Evolutionary conservation across 1,140 invertebrate genomes (phyloP).

Genomic region (Aphelenchoides besseyi): DNA sequence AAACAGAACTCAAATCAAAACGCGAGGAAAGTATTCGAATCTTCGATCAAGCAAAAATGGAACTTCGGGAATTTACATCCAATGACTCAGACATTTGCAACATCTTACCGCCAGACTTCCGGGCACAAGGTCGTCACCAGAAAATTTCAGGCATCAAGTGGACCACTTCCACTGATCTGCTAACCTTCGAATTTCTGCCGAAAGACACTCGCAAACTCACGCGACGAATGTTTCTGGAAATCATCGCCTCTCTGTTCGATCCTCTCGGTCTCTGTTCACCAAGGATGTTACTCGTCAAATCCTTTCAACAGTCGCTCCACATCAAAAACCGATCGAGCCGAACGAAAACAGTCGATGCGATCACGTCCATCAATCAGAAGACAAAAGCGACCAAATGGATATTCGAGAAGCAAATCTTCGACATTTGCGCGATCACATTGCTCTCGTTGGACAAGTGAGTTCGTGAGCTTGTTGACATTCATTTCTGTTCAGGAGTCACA

Average conservation of each 20-base stretch:
- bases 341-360: not conserved
- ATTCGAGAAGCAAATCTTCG: slow-evolving; percentile 22
- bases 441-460: slow-evolving; percentile 16
- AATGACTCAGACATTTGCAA: not conserved
- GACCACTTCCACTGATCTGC: not conserved
- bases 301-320: slow-evolving; percentile 21
- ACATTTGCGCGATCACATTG: slow-evolving; percentile 24
- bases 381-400: slow-evolving; percentile 55
- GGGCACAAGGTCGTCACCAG: not conserved
- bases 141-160: slow-evolving; percentile 24
- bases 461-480: not conserved
- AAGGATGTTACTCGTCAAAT: slow-evolving; percentile 9
- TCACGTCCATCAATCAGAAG: not conserved
- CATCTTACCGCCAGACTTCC: not conserved
- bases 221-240: slow-evolving; percentile 11
- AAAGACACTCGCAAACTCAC: not conserved
- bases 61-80: slow-evolving; percentile 23
- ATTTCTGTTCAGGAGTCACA: not conserved
- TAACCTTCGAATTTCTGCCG: not conserved
- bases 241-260: slow-evolving; percentile 5
- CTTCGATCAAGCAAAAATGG: slow-evolving; percentile 29
- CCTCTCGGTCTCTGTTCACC: slow-evolving; percentile 18
- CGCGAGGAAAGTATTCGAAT: not conserved
- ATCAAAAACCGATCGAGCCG: not conserved
- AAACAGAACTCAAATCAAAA: not conserved